These are phyloP conservation scores for Varroa destructor DNA, from an alignment of 1,140 invertebrate species.

Conservation along the genomic window DNA sequence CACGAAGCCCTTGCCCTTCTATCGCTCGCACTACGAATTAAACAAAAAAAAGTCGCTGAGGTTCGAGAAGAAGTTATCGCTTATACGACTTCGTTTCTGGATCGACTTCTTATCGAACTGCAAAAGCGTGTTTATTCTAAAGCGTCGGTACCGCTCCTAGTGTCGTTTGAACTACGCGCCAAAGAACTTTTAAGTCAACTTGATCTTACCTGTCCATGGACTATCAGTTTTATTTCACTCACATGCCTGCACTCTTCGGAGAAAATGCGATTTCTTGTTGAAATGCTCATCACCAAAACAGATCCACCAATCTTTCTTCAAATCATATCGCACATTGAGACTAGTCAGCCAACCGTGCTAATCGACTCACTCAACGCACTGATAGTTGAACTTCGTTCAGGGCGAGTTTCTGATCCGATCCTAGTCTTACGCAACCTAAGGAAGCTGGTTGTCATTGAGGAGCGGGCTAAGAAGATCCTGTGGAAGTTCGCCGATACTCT, in stretches of 20 bases:
- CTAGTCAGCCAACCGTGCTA: slow-evolving; percentile 31
- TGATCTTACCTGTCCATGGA: slow-evolving; percentile 15
- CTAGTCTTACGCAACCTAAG: slow-evolving; percentile 32
- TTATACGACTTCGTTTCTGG: slow-evolving; percentile 33
- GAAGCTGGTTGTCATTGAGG: slow-evolving; percentile 31
- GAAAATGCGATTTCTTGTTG: slow-evolving; percentile 25
- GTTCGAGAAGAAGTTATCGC: slow-evolving; percentile 31
- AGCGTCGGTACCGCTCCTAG: neutral
- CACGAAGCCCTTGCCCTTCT: slow-evolving; percentile 34
- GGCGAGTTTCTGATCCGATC: slow-evolving; percentile 31
- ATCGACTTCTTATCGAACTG: slow-evolving; percentile 36
- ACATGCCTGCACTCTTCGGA: slow-evolving; percentile 5
- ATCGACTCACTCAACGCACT: slow-evolving; percentile 30
- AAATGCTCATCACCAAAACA: slow-evolving; percentile 17
- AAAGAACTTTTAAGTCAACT: slow-evolving; percentile 14
- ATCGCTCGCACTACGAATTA: slow-evolving; percentile 28
- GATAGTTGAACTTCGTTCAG: slow-evolving; percentile 33
- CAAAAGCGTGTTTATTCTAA: slow-evolving; percentile 33
- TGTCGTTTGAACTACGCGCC: slow-evolving; percentile 18
- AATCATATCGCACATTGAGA: slow-evolving; percentile 30
- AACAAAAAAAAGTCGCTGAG: slow-evolving; percentile 16
- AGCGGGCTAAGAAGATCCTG: slow-evolving; percentile 27
- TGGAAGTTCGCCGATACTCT: slow-evolving; percentile 23
- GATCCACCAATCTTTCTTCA: slow-evolving; percentile 6
- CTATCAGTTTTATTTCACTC: slow-evolving; percentile 25